These are phyloP conservation scores for Cylas formicarius DNA, from an alignment of 1,140 invertebrate genomes.

Conservation along the genomic window DNA sequence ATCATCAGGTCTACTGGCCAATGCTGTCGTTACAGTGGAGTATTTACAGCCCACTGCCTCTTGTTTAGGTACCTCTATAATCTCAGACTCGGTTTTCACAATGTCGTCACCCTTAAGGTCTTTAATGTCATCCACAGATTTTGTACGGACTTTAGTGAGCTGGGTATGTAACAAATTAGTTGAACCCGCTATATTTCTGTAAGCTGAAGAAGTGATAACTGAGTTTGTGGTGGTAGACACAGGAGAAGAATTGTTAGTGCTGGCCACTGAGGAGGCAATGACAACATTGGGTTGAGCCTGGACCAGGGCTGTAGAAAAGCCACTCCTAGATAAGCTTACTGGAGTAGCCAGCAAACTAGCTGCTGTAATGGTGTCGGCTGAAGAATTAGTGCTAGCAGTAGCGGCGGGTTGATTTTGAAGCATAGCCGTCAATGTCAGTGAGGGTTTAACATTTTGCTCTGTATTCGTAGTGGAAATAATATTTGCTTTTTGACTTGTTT, in stretches of 20 bases:
- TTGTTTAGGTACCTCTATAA: conserved; percentile 22
- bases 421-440: conserved; percentile 40
- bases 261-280: conserved; percentile 31
- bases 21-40: conserved; percentile 27
- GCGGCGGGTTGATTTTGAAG: conserved; percentile 41
- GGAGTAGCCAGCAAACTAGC: conserved; percentile 38
- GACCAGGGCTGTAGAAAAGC: conserved; percentile 32
- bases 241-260: conserved; percentile 7
- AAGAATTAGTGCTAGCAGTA: conserved; percentile 34
- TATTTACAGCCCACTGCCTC: conserved; percentile 43
- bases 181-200: conserved; percentile 26
- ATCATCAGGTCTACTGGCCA: conserved; percentile 54
- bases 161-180: conserved; percentile 48
- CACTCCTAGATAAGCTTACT: conserved; percentile 30
- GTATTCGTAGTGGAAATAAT: conserved; percentile 3
- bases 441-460: conserved; percentile 27
- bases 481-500: conserved; percentile 7
- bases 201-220: conserved; percentile 16
- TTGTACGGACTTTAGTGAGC: conserved; percentile 41
- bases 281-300: conserved; percentile 47
- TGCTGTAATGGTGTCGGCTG: conserved; percentile 38
- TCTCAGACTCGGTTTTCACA: conserved; percentile 10
- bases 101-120: conserved; percentile 24
- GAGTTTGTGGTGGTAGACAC: conserved; percentile 9
- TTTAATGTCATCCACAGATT: conserved; percentile 25